Evolutionary conservation across 2,797 vertebrate genomes (phyloP).

Genomic region (Trachurus trachurus): DNA sequence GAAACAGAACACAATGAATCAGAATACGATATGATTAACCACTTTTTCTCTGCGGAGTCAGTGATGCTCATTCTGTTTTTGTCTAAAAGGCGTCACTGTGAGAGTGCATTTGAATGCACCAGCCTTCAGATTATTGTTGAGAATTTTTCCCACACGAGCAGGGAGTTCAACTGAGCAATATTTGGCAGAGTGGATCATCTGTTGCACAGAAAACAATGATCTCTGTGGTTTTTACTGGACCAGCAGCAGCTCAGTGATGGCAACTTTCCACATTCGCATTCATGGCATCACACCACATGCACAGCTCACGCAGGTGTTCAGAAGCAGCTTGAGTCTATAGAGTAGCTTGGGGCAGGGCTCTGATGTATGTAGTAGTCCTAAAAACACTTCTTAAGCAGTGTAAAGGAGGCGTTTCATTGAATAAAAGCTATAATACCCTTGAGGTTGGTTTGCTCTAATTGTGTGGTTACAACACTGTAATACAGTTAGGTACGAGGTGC

Average conservation of each 20-base stretch:
- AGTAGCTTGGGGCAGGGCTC: conserved; percentile 9
- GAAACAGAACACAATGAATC: conserved; percentile 14
- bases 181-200: not conserved
- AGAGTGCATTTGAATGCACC: not conserved
- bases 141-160: not conserved
- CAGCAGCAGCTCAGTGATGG: not conserved
- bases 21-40: not conserved
- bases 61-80: not conserved
- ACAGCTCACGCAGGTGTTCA: not conserved
- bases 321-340: conserved; percentile 3
- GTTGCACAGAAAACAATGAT: not conserved
- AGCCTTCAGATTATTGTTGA: not conserved
- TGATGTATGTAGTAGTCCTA: conserved; percentile 20
- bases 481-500: conserved; percentile 8
- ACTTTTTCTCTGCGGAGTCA: not conserved
- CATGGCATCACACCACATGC: not conserved
- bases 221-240: not conserved
- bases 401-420: conserved; percentile 23
- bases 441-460: conserved; percentile 26
- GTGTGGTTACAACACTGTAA: conserved; percentile 27
- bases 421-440: conserved; percentile 15
- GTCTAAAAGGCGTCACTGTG: not conserved
- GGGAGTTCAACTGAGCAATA: not conserved
- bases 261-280: not conserved
- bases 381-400: conserved; percentile 11